Evolutionary conservation across 2,888 invertebrate species (phyloP), one percentile per base, ranked within the genome.

Genomic region (Sarcophaga subvicina): DNA sequence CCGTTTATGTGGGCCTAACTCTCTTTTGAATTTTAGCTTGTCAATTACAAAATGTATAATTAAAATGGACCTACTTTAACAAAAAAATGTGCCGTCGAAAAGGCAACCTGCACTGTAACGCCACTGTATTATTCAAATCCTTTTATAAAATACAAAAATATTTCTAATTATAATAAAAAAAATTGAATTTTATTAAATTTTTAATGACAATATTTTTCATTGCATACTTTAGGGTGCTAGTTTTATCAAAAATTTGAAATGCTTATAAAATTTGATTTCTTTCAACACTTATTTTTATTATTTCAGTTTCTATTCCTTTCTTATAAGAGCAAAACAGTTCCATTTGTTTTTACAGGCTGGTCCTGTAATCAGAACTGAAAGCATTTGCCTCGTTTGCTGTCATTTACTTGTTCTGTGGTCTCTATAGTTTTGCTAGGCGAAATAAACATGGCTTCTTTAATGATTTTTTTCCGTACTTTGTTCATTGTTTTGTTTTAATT

Each of bases 321-420:
- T 37, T 37, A 37, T 37, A 76, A 63, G 63, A 45, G 22, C 17
- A 69, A 45, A 6, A 3, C 17, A 72, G 17, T 69, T 54, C 22
- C 49, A 45, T 37, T 67, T 85, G 37, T 76, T 80, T 72, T 66
- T 14, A 59, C 81, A 83, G 83, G 86, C 84, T 62, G 84, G 84
- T 71, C 71, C 76, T 84, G 80, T 71, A 60, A 75, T 70, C 12
- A 80, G 6, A 78, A 85, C 27, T 47, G 27, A 54, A 63, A 47
- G 60, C 14, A 20, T 22, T 86, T 75, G 63, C 17, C 59, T 60
- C 54, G 0, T 47, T 70, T 63, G 17, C 8, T 70, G 49, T 27
- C 4, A 63, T 73, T 70, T 22, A 25, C 37, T 62, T 66, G 60
- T 62, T 14, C 59, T 75, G 12, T 37, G 37, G 27, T 17, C 22